Percentiles rank a stretch among this genome's conserved stretches.
Conservation (phyloP, 2,113 vertebrate species). For the Capricornis sumatraensis region DNA sequence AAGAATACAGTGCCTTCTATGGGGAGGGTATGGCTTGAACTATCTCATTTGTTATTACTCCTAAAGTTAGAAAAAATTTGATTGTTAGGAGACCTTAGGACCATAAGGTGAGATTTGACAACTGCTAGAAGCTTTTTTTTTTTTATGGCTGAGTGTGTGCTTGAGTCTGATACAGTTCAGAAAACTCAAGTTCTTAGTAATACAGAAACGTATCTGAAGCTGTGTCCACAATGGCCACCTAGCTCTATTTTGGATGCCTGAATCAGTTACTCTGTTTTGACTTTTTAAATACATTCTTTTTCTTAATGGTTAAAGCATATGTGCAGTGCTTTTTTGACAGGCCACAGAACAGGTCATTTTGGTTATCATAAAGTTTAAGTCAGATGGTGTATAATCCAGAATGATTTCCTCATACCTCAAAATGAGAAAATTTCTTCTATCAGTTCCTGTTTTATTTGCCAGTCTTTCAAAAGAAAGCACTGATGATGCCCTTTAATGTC, state of each 20-base stretch:
- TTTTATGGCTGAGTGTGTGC: not conserved
- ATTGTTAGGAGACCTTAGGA: not conserved
- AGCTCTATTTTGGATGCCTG: not conserved
- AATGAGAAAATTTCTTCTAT: not conserved
- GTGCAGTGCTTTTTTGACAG: not conserved
- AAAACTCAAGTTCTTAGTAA: not conserved
- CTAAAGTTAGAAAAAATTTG: not conserved
- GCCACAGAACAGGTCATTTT: not conserved
- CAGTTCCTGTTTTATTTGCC: not conserved
- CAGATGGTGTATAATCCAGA: not conserved
- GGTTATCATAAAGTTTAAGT: not conserved
- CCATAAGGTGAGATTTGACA: not conserved
- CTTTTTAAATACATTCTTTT: not conserved
- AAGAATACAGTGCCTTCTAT: not conserved
- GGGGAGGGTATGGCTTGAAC: not conserved
- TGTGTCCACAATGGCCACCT: not conserved
- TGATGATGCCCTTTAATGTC: not conserved
- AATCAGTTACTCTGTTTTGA: not conserved
- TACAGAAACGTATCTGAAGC: not conserved
- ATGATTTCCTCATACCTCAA: not conserved
- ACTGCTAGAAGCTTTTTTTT: not conserved
- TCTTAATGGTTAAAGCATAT: not conserved
- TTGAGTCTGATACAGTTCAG: not conserved
- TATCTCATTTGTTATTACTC: not conserved
- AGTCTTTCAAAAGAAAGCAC: not conserved